Evolutionary conservation across 2,797 vertebrate species (phyloP).

Genomic region (Nannoperca obscura): DNA sequence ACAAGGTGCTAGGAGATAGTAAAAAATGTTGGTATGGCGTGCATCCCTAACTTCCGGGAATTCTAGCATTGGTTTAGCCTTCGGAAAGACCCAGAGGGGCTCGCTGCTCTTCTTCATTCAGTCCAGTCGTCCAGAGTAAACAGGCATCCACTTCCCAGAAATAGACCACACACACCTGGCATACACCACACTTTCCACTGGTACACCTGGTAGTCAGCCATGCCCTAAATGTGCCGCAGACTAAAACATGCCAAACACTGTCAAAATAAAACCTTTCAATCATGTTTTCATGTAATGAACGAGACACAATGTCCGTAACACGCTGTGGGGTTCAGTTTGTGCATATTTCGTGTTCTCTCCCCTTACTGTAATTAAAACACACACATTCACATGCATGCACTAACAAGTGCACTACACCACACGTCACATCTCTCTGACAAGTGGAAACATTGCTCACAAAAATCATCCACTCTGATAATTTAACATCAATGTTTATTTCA

Average conservation of each 20-base stretch:
- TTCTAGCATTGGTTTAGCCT: conserved; percentile 19
- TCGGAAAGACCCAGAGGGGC: conserved; percentile 29
- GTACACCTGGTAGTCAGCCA: not conserved
- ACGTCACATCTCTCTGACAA: conserved; percentile 27
- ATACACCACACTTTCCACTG: conserved; percentile 46
- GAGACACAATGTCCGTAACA: conserved; percentile 4
- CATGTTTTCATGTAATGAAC: not conserved
- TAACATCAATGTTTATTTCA: conserved; percentile 78
- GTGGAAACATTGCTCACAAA: conserved; percentile 49
- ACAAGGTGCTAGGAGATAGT: conserved; percentile 49
- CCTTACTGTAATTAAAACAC: conserved; percentile 15
- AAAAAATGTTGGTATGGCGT: conserved; percentile 45
- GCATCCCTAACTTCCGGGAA: conserved; percentile 55
- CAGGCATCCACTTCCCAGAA: conserved; percentile 60
- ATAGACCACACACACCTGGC: conserved; percentile 65
- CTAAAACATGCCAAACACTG: not conserved
- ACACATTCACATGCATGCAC: conserved; percentile 38
- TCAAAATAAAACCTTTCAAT: not conserved
- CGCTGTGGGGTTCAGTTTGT: not conserved
- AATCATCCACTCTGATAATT: conserved; percentile 63
- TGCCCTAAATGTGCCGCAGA: not conserved
- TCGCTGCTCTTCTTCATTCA: conserved; percentile 38
- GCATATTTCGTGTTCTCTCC: conserved; percentile 6
- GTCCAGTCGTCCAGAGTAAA: conserved; percentile 55
- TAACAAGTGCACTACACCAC: conserved; percentile 44